These are phyloP conservation scores for Tetranychus truncatus DNA, from an alignment of 2,888 invertebrate genomes.

Conservation along the genomic window DNA sequence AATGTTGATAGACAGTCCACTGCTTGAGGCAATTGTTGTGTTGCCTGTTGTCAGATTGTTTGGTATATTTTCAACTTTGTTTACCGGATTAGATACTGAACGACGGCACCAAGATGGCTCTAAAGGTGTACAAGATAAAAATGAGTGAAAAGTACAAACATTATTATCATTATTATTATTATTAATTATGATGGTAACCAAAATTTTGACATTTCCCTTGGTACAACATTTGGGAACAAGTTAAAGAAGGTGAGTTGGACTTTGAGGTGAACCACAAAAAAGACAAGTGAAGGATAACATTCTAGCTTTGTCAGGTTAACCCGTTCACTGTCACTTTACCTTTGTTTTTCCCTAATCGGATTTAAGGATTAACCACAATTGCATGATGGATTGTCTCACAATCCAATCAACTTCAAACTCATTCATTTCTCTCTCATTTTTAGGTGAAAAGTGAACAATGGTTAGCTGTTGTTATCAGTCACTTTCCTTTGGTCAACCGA, in stretches of 20 bases:
- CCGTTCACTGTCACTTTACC: not conserved
- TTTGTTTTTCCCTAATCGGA: not conserved
- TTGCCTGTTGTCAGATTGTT: not conserved
- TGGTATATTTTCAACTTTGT: not conserved
- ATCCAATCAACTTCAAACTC: not conserved
- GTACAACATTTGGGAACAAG: no score
- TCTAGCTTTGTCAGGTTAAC: not conserved
- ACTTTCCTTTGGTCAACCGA: no score
- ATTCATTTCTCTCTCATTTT: no score
- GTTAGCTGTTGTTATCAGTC: no score
- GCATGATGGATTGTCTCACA: not conserved
- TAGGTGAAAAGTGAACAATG: no score
- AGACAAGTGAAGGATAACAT: not conserved
- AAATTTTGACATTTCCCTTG: no score
- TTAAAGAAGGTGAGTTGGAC: not conserved
- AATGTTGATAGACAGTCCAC: not conserved
- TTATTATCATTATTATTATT: no score
- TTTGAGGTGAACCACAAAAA: not conserved
- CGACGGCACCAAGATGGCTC: not conserved
- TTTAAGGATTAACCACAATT: not conserved
- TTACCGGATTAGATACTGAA: not conserved
- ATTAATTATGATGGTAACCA: no score
- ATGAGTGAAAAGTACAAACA: no score
- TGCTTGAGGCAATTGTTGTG: not conserved
- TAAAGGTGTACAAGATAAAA: not conserved